Base-by-base conservation (phyloP, 2,797 vertebrate species). In the Danionella dracula region DNA sequence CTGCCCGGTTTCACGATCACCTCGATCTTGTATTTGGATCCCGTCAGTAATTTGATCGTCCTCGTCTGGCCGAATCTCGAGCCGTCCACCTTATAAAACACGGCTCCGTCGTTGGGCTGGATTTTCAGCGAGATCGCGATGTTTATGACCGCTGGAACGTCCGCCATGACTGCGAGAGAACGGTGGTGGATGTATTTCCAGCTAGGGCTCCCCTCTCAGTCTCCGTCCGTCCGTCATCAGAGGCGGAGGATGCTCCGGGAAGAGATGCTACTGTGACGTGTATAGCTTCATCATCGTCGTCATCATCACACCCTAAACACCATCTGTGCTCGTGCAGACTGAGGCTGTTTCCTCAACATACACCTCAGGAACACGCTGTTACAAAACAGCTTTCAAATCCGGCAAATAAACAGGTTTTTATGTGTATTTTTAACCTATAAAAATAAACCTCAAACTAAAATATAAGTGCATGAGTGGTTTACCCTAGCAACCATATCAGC, bases 61-160 rank as follows among this genome's bases (percentile, higher is more conserved):
- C 96, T 83, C 84, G 78, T 97, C 86, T 98, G 96, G 7, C 95
- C 96, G 79, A 99, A 99, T 2, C 97, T 82, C 73, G 93, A 93
- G 10, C 97, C 95, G 76, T 98, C 97, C 86, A 97, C 97, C 83
- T 99, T 98, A 78, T 93, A 98, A 75, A 94, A 98, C 21, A 99
- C 97, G 1, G 95, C 91, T 0, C 94, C 96, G 19, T 99, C 94
- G 70, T 94, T 95, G 72, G 97, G 97, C 79, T 97, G 93, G 77
- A 98, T 95, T 77, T 90, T 90, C 71, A 99, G 88, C 1, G 93
- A 86, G 78, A 99, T 90, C 73, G 87, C 87, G 81, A 99, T 91
- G 79, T 87, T 86, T 75, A 99, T 89, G 66, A 97, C 72, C 57
- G 88, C 81, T 1, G 96, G 95, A 5, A 98, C 90, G 81, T 93